Percentiles rank a stretch among this genome's conserved stretches.
Conservation (phyloP, 2,113 vertebrate species). For the Dromas ardeola region DNA sequence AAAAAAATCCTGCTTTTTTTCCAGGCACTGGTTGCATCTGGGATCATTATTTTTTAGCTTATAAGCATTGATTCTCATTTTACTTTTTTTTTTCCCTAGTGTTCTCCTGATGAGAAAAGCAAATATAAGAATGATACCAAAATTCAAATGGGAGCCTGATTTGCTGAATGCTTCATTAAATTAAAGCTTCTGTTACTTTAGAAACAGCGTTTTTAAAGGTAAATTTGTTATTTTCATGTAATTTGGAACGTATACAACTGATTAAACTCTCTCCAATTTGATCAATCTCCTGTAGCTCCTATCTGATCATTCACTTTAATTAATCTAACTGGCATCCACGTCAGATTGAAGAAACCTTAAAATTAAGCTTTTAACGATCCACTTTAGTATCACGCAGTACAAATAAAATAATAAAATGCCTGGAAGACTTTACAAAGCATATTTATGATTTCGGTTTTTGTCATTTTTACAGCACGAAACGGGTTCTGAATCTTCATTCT, state of each 20-base stretch:
- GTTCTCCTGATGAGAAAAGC: not conserved
- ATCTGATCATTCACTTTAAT: constrained; percentile 37
- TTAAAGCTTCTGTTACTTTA: constrained; percentile 28
- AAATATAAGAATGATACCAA: constrained; percentile 18
- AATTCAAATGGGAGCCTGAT: constrained; percentile 18
- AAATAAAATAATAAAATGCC: constrained; percentile 42
- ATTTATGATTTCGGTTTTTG: constrained; percentile 12
- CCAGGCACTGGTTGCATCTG: not conserved
- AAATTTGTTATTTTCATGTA: constrained; percentile 10
- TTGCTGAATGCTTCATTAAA: constrained; percentile 18
- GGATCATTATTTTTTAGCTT: constrained; percentile 38
- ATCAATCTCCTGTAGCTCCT: constrained; percentile 34
- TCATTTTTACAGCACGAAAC: not conserved
- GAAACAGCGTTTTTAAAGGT: not conserved
- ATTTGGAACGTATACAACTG: not conserved
- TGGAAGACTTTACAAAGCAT: not conserved
- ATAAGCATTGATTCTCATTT: constrained; percentile 9
- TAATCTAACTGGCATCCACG: constrained; percentile 29
- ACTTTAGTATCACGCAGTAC: not conserved
- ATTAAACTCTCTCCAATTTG: constrained; percentile 29
- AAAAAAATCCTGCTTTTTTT: not conserved
- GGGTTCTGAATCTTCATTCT: constrained; percentile 24
- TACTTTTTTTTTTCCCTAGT: not conserved
- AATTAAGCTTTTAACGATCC: constrained; percentile 42
- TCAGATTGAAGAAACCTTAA: constrained; percentile 40